Evolutionary conservation across 37 sponge, comb jelly and placozoan genomes (phyloP).

Genomic region (Cladorhizidae sp.): DNA sequence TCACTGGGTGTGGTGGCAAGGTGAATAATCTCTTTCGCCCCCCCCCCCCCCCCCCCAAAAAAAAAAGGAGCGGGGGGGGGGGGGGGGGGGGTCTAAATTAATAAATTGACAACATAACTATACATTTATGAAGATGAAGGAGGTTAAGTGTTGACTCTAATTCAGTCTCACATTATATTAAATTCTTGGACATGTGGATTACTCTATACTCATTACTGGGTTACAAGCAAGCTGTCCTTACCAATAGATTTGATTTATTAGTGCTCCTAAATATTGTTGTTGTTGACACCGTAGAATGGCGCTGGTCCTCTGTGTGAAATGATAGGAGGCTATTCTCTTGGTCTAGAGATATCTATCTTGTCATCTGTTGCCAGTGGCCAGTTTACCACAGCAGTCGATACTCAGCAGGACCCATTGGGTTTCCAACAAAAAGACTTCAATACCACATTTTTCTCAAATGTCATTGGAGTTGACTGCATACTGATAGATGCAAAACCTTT

Average conservation of each 20-base stretch:
- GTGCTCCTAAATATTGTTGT: not conserved
- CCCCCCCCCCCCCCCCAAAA: no score
- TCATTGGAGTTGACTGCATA: conserved; percentile 42
- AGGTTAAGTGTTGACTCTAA: no score
- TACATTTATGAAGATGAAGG: no score
- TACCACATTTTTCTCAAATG: conserved; percentile 34
- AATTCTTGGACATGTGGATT: no score
- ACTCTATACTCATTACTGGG: no score
- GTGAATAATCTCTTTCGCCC: no score
- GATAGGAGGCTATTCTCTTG: conserved; percentile 68
- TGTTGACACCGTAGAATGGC: conserved; percentile 42
- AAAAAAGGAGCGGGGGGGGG: no score
- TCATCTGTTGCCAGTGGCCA: conserved; percentile 77
- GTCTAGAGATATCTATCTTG: conserved; percentile 66
- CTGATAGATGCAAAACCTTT: conserved; percentile 24
- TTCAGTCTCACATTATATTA: no score
- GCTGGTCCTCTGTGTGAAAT: conserved; percentile 61
- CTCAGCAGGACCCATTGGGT: conserved; percentile 62
- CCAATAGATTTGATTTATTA: no score
- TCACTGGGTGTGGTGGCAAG: conserved; percentile 81
- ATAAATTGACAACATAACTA: no score
- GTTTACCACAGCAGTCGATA: conserved; percentile 77
- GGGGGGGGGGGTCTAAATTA: no score
- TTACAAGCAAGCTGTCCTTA: no score
- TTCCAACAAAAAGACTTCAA: conserved; percentile 44